Evolutionary conservation across 2,797 vertebrate genomes (phyloP), one percentile per base, ranked within the genome.

Genomic region (Otus scops): DNA sequence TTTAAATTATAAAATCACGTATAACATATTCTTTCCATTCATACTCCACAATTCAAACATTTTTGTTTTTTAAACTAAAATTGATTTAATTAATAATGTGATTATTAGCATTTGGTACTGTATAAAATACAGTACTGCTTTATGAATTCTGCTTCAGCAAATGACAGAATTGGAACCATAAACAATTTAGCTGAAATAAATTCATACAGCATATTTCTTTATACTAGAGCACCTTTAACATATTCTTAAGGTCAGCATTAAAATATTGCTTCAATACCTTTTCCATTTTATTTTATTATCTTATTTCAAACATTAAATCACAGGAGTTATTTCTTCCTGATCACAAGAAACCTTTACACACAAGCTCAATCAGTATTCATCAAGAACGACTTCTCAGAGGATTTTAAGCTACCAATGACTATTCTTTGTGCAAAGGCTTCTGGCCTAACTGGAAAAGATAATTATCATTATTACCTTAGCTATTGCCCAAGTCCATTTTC

Each of bases 401-500:
- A 73, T 81, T 75, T 85, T 84, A 79, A 74, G 65, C 70, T 89
- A 93, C 91, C 47, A 81, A 53, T 32, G 36, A 54, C 54, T 56
- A 82, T 53, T 80, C 67, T 61, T 89, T 56, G 34, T 91, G 60
- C 50, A 95, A 95, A 95, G 54, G 76, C 48, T 94, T 47, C 56
- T 89, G 89, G 77, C 75, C 90, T 93, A 93, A 93, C 51, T 81
- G 73, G 71, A 93, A 88, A 85, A 83, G 69, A 78, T 92, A 95
- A 95, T 91, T 88, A 93, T 95, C 57, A 69, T 82, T 76, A 85
- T 97, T 98, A 99, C 99, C 99, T 99, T 99, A 89, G 98, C 98
- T 93, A 99, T 98, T 20, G 99, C 98, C 91, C 97, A 98, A 92
- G 98, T 98, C 99, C 99, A 99, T 98, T 99, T 99, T 82, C 97